Evolutionary conservation across 2,113 vertebrate genomes (phyloP), one percentile per base, ranked within the genome.

Genomic region (Egretta garzetta): DNA sequence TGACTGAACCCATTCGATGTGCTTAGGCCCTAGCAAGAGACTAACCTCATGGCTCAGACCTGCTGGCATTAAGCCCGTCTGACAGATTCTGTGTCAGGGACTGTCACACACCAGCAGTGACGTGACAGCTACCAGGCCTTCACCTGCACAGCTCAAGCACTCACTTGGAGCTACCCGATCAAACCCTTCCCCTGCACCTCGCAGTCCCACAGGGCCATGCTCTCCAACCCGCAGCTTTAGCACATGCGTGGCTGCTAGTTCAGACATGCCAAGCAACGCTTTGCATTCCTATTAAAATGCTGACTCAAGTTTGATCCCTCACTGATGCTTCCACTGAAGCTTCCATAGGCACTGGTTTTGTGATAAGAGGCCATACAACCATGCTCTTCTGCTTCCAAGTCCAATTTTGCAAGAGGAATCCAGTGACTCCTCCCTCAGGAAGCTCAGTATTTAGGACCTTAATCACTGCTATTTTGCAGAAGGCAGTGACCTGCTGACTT

Each of bases 121-220:
- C 27, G 17, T 0, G 8, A 22, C 0, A 18, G 55, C 32, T 4
- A 62, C 32, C 58, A 74, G 77, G 3, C 5, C 33, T n/a, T 21
- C 43, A 53, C 3, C 37, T 9, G 8, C 4, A 28, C 0, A 39
- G 27, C 39, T 47, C 6, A 26, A 2, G 23, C 39, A 59, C 12
- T 16, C 32, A 24, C 77, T 55, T 1, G 4, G 14, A 49, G 27
- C 8, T 13, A 35, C 41, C 18, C 4, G 32, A 7, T 12, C 28
- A 39, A 73, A 86, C 12, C 24, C 35, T 22, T 28, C 28, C 22
- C 21, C 41, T 52, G 41, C 9, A 6, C 27, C 37, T 26, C 19
- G 50, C 71, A 43, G 5, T 23, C 20, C 41, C 50, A 45, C 53
- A 37, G 14, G 9, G 72, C 23, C 58, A 41, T 0, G 6, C 43